Percentiles rank a stretch among this genome's conserved stretches.
Evolutionary conservation across 2,113 vertebrate species (phyloP).

Genomic region (Tylochromis polylepis): DNA sequence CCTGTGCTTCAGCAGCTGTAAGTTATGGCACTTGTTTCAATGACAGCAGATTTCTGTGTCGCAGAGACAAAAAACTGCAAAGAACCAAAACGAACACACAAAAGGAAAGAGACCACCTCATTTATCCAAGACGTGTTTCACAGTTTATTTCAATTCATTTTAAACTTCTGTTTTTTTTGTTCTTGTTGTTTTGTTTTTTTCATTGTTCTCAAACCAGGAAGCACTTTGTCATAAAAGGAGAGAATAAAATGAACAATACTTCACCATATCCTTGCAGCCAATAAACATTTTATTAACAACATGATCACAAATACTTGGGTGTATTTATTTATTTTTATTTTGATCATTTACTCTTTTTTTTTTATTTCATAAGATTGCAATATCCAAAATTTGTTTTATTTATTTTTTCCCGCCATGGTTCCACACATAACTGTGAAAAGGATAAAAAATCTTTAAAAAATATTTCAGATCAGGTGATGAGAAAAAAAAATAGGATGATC

Average conservation of each 20-base stretch:
- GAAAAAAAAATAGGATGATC: slow-evolving; percentile 62
- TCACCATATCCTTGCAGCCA: slow-evolving; percentile 79
- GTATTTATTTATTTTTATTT: slow-evolving; percentile 31
- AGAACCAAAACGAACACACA: background rate
- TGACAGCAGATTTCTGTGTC: background rate
- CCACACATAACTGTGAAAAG: slow-evolving; percentile 70
- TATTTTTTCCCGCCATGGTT: slow-evolving; percentile 65
- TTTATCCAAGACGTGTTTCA: slow-evolving; percentile 70
- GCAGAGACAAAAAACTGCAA: background rate
- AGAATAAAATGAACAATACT: slow-evolving; percentile 69
- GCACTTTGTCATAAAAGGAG: slow-evolving; percentile 71
- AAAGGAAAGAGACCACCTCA: slow-evolving; percentile 24
- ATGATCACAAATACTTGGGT: slow-evolving; percentile 87
- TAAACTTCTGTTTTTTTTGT: slow-evolving; percentile 25
- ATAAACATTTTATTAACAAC: slow-evolving; percentile 93
- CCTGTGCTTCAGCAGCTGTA: background rate
- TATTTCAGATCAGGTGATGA: slow-evolving; percentile 71
- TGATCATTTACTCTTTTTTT: background rate
- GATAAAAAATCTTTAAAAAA: slow-evolving; percentile 51
- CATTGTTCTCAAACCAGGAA: slow-evolving; percentile 65
- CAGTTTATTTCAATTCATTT: slow-evolving; percentile 76
- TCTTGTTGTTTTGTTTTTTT: slow-evolving; percentile 24
- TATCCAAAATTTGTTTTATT: slow-evolving; percentile 55
- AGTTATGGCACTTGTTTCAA: background rate
- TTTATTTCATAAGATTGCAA: slow-evolving; percentile 66